These are phyloP conservation scores for Lasioglossum zephyrum DNA, from an alignment of 2,888 invertebrate species.

Conservation along the genomic window DNA sequence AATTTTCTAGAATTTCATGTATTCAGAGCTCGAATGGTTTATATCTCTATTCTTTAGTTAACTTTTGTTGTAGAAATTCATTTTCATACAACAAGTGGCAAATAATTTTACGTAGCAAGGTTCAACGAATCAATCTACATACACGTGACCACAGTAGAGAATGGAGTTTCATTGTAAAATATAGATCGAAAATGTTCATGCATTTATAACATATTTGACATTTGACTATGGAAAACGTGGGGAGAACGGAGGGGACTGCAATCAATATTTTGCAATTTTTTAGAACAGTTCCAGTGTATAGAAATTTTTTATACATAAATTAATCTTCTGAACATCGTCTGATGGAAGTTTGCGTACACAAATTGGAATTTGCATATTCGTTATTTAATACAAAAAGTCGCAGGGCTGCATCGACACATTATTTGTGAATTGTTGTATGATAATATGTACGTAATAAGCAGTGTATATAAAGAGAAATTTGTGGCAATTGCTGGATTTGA, in stretches of 20 bases:
- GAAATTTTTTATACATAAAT: background rate
- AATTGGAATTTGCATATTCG: background rate
- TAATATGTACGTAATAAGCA: background rate
- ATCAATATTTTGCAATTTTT: background rate
- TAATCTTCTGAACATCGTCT: background rate
- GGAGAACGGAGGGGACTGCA: background rate
- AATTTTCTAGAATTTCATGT: background rate
- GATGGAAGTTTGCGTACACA: background rate
- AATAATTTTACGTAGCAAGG: background rate
- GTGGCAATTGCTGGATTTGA: background rate
- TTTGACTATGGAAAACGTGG: background rate
- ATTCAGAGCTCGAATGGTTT: background rate
- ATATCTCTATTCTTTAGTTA: too few species aligned
- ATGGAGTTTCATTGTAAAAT: background rate
- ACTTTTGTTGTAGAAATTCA: background rate
- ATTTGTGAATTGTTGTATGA: background rate
- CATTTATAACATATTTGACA: background rate
- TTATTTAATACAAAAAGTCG: background rate
- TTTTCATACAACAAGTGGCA: background rate
- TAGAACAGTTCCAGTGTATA: background rate
- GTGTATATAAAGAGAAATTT: background rate
- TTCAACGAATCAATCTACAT: background rate
- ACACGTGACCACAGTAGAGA: background rate
- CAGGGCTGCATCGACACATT: background rate
- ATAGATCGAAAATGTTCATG: background rate